Base-by-base conservation (phyloP, 2,888 invertebrate species). In the Suillia variegata region DNA sequence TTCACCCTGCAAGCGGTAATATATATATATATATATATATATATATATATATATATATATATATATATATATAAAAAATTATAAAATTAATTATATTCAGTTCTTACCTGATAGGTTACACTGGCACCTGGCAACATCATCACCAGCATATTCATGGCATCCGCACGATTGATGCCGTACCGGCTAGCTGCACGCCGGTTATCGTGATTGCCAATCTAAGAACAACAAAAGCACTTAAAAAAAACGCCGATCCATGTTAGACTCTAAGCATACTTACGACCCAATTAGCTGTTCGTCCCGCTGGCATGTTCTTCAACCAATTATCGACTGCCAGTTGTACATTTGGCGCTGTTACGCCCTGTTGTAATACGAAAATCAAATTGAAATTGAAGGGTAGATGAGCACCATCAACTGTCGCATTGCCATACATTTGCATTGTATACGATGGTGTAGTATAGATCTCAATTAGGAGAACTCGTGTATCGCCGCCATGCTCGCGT, bases 111-210 rank as follows among this genome's bases (percentile, higher is more conserved):
- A 77, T 87, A 89, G 10, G 86, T 82, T 26, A 88, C 81, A 13
- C 85, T 82, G 0, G 86, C 85, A 2, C 89, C 89, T 0, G 87
- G 87, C 24, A 90, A 77, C 13, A 87, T 75, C 71, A 87, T 79
- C 22, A 85, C 78, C 49, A 90, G 68, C 85, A 94, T 92, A 73
- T 92, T 91, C 72, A 93, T 85, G n/a, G 88, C 89, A 76, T 94
- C 92, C 0, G 88, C 86, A 65, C 89, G 83, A 50, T 87, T 84
- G 0, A 76, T 76, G 1, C 89, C 88, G 71, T 87, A 86, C 10
- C 89, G 84, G 0, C 85, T 83, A 0, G 86, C 85, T 74, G 87
- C 84, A 62, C 89, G 82, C 60, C 83, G 83, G 62, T 86, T 84
- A 77, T 89, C 89, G 70, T 89, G 89, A 77, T 89, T 89, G 10